These are phyloP conservation scores for Clarias macrocephalus DNA, from an alignment of 2,113 vertebrate species.

Conservation along the genomic window DNA sequence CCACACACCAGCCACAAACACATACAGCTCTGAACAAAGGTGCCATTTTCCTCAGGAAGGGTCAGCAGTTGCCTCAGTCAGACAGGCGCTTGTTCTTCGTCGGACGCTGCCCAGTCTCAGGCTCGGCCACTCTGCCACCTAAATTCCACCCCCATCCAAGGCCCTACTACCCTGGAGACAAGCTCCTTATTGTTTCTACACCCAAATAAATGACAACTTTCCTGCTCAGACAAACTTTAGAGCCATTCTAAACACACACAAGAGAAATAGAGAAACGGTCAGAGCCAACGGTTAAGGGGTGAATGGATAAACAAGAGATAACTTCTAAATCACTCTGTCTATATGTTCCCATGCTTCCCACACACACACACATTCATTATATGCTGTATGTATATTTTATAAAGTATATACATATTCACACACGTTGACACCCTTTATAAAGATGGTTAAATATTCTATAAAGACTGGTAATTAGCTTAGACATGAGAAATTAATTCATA, in stretches of 20 bases:
- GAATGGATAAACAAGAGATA: constrained; percentile 1
- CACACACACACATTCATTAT: no score
- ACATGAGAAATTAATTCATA: background rate
- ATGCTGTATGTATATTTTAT: no score
- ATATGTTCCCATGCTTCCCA: background rate
- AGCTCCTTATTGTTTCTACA: constrained; percentile 76
- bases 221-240: constrained; percentile 72
- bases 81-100: constrained; percentile 79
- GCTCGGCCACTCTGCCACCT: constrained; percentile 59
- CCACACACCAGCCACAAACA: constrained; percentile 63
- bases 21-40: constrained; percentile 78
- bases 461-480: background rate
- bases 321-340: background rate
- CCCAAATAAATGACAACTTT: constrained; percentile 78
- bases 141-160: constrained; percentile 44
- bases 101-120: constrained; percentile 76
- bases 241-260: constrained; percentile 62
- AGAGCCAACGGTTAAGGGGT: background rate
- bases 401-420: background rate
- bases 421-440: background rate
- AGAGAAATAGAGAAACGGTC: constrained; percentile 31
- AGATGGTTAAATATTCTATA: background rate
- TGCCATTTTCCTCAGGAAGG: constrained; percentile 80
- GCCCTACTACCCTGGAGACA: constrained; percentile 73
- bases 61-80: constrained; percentile 80